phyloP scores from a whole-genome alignment of 2,797 vertebrate species.

The Ibycter americanus region DNA sequence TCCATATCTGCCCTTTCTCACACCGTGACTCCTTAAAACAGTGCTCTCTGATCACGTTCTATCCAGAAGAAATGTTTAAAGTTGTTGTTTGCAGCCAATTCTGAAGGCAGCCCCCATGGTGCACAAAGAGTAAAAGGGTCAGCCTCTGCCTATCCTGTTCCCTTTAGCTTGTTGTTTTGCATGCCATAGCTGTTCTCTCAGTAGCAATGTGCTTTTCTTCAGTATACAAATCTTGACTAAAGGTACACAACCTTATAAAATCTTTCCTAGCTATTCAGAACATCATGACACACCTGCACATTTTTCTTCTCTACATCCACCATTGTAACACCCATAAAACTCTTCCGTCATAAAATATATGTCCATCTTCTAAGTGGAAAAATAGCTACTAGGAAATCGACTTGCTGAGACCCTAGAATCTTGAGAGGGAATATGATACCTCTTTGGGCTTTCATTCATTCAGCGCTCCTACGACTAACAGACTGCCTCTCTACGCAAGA shows the following conservation, averaged over 20 bases:
- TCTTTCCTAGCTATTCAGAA: background rate
- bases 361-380: background rate
- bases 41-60: background rate
- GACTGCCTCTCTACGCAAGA: background rate
- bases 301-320: background rate
- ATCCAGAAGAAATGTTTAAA: background rate
- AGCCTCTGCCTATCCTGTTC: background rate
- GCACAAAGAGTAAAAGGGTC: background rate
- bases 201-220: background rate
- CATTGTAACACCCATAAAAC: background rate
- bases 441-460: background rate
- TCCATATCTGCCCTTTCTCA: background rate
- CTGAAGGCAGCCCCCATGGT: background rate
- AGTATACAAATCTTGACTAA: background rate
- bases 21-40: background rate
- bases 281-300: background rate
- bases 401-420: background rate
- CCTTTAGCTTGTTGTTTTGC: background rate
- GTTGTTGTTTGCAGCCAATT: background rate
- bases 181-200: background rate
- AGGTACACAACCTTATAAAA: background rate
- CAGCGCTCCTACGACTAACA: background rate
- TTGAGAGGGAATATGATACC: rapidly evolving
- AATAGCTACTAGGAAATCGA: rapidly evolving
- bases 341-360: background rate